Conservation (phyloP, 2,797 vertebrate species). For the Anguilla marmorata region DNA sequence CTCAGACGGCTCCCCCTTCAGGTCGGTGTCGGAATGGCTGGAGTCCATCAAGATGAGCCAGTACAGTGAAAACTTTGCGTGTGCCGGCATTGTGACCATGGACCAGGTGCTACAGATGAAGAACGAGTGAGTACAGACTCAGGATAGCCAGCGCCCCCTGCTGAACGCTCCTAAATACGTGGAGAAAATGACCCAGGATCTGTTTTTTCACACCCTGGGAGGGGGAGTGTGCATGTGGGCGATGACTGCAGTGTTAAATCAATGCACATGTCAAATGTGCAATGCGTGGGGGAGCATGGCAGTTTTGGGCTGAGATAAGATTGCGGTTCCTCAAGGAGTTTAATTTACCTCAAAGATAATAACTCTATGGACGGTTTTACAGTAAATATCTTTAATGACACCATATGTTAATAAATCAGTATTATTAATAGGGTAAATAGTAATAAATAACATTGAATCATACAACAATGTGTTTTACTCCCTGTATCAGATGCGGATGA, state of each 20-base stretch:
- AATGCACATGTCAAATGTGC: background rate
- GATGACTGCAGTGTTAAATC: background rate
- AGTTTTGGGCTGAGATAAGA: background rate
- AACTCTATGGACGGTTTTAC: background rate
- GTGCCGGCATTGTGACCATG: conserved; percentile 83
- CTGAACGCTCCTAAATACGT: background rate
- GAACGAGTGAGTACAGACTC: conserved; percentile 80
- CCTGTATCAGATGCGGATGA: background rate
- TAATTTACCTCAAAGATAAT: background rate
- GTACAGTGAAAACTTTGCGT: conserved; percentile 89
- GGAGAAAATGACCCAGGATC: background rate
- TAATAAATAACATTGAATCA: background rate
- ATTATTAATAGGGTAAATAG: background rate
- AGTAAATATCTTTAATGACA: background rate
- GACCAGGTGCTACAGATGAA: conserved; percentile 96
- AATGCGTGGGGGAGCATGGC: background rate
- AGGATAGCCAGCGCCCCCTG: background rate
- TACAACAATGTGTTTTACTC: background rate
- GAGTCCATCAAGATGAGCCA: conserved; percentile 98
- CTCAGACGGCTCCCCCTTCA: conserved; percentile 87
- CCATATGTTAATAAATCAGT: background rate
- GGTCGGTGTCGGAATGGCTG: conserved; percentile 90
- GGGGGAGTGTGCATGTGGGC: background rate
- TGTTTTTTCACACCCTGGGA: background rate
- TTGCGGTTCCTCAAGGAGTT: background rate